phyloP scores from a whole-genome alignment of 2,888 invertebrate genomes.

The Crossocerus cetratus region DNA sequence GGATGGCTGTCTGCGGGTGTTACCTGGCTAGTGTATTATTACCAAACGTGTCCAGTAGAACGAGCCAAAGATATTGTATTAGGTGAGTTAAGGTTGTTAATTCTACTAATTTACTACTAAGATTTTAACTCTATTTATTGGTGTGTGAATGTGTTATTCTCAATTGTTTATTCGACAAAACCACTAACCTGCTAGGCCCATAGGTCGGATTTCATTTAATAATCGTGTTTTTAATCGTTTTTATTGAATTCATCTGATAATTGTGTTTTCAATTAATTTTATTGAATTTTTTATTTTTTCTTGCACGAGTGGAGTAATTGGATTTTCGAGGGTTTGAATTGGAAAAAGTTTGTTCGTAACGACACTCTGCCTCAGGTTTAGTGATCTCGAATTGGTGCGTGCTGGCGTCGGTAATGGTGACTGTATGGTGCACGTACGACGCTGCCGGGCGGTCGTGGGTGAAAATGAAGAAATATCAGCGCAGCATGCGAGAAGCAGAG shows the following conservation, averaged over 20 bases:
- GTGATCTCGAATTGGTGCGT: constrained; percentile 89
- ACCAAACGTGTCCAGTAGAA: constrained; percentile 83
- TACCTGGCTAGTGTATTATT: constrained; percentile 84
- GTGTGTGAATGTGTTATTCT: too few relatives aligned
- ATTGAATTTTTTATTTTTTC: too few relatives aligned
- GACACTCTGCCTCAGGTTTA: constrained; percentile 79
- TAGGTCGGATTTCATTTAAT: too few relatives aligned
- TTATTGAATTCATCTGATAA: too few relatives aligned
- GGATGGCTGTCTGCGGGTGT: constrained; percentile 86
- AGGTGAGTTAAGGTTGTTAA: constrained; percentile 82
- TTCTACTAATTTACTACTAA: neutral
- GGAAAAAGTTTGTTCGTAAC: constrained; percentile 8
- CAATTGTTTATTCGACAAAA: too few relatives aligned
- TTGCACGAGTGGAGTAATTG: too few relatives aligned
- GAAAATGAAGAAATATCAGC: constrained; percentile 92
- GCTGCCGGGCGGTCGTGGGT: constrained; percentile 93
- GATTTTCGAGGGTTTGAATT: neutral
- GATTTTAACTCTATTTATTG: too few relatives aligned
- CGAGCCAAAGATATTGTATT: constrained; percentile 86
- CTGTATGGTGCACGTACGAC: constrained; percentile 92
- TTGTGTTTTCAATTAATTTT: too few relatives aligned
- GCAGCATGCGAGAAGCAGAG: constrained; percentile 87
- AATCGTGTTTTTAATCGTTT: too few relatives aligned
- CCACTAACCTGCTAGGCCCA: too few relatives aligned
- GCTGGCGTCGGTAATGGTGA: constrained; percentile 84